phyloP scores from a whole-genome alignment of 2,113 vertebrate species.

The Pseudorhombus dupliciocellatus region DNA sequence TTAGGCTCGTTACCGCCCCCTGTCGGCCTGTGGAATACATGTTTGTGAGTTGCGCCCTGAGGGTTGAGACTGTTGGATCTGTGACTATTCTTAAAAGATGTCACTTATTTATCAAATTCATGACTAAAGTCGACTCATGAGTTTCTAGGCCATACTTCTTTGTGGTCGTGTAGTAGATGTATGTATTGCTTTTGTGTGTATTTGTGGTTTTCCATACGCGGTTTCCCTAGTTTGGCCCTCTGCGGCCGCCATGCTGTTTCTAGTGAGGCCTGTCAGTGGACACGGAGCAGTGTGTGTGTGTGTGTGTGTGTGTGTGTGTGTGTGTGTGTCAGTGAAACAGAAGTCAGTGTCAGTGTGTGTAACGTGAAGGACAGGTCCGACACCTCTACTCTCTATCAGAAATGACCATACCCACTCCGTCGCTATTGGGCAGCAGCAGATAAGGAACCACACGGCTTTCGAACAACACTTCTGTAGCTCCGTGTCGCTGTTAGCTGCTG shows the following conservation, averaged over 20 bases:
- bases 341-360: not conserved
- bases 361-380: constrained; percentile 5
- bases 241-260: constrained; percentile 7
- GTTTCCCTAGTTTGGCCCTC: constrained; percentile 20
- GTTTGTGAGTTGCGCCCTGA: too few species aligned
- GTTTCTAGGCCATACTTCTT: too few species aligned
- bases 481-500: not conserved
- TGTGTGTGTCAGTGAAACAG: too few species aligned
- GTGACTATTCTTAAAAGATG: too few species aligned
- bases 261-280: constrained; percentile 24
- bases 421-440: not conserved
- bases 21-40: too few species aligned
- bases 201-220: too few species aligned
- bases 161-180: too few species aligned
- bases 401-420: constrained; percentile 16
- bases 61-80: too few species aligned
- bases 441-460: not conserved
- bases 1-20: constrained; percentile 15
- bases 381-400: not conserved
- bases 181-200: too few species aligned
- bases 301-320: constrained; percentile 1
- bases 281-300: not conserved
- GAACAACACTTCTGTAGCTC: not conserved
- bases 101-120: too few species aligned
- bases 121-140: too few species aligned